Conservation (phyloP, 2,113 vertebrate species). For the Cavia aperea region DNA sequence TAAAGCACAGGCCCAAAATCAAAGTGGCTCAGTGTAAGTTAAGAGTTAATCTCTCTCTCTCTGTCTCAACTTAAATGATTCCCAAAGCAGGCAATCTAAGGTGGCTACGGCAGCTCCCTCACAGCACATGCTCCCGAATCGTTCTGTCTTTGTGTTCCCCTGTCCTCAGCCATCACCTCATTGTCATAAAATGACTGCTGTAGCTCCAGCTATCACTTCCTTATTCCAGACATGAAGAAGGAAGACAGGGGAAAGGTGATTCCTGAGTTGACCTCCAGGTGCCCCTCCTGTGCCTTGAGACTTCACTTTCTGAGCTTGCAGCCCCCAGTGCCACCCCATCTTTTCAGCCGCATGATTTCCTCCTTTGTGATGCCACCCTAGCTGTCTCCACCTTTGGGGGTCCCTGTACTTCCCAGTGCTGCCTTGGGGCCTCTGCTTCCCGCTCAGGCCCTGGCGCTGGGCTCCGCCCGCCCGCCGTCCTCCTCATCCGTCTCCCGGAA, state of each 20-base stretch:
- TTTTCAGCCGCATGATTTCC: neutral
- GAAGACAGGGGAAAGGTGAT: constrained; percentile 5
- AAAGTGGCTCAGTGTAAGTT: neutral
- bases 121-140: neutral
- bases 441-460: neutral
- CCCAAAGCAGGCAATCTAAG: neutral
- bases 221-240: constrained; percentile 19
- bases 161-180: constrained; percentile 4
- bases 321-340: neutral
- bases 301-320: neutral
- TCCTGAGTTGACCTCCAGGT: neutral
- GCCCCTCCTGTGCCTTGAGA: neutral
- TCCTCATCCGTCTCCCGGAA: neutral
- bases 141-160: neutral
- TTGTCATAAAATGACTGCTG: constrained; percentile 17
- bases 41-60: neutral
- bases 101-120: neutral
- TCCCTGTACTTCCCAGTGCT: neutral
- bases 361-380: neutral
- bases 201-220: neutral
- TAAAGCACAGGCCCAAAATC: rapidly evolving
- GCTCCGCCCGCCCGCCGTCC: rapidly evolving
- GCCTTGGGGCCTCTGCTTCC: neutral
- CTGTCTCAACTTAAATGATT: neutral
- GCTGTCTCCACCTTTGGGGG: neutral